Percentiles rank a stretch among this genome's conserved stretches.
phyloP scores from a whole-genome alignment of 2,113 vertebrate genomes.

The Scytalopus superciliaris region DNA sequence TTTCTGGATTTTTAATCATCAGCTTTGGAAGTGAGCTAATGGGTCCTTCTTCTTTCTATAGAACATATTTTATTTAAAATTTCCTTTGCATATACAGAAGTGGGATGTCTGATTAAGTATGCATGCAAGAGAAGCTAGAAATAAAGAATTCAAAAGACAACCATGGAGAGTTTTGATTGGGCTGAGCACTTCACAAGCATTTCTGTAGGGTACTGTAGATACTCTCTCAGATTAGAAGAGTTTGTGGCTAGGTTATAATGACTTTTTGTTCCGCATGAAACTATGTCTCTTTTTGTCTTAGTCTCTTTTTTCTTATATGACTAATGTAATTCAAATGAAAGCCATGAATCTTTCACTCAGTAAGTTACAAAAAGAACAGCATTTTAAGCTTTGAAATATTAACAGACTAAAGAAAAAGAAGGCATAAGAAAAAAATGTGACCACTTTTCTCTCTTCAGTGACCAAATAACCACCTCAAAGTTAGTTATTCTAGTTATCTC shows the following conservation, averaged over 20 bases:
- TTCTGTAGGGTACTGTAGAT: slow-evolving; percentile 46
- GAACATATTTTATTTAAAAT: slow-evolving; percentile 30
- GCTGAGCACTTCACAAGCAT: slow-evolving; percentile 28
- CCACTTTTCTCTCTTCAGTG: slow-evolving; percentile 29
- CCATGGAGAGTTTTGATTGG: slow-evolving; percentile 9
- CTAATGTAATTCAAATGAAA: slow-evolving; percentile 42
- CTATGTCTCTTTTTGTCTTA: slow-evolving; percentile 9
- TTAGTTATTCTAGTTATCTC: slow-evolving; percentile 14
- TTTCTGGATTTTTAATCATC: neutral
- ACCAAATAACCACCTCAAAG: slow-evolving; percentile 34
- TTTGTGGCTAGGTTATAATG: slow-evolving; percentile 30
- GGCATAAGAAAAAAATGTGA: neutral
- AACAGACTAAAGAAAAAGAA: neutral
- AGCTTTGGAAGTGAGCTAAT: slow-evolving; percentile 19
- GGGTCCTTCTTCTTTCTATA: neutral
- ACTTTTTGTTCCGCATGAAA: slow-evolving; percentile 36
- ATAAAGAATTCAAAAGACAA: slow-evolving; percentile 55
- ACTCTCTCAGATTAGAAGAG: slow-evolving; percentile 5
- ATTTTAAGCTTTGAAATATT: slow-evolving; percentile 36
- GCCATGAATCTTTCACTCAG: slow-evolving; percentile 7
- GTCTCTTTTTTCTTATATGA: slow-evolving; percentile 17
- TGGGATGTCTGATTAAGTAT: slow-evolving; percentile 45
- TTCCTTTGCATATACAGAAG: slow-evolving; percentile 31
- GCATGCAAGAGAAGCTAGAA: slow-evolving; percentile 24
- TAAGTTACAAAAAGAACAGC: slow-evolving; percentile 15